phyloP scores from a whole-genome alignment of 1,140 invertebrate genomes.

The Eumeta japonica region DNA sequence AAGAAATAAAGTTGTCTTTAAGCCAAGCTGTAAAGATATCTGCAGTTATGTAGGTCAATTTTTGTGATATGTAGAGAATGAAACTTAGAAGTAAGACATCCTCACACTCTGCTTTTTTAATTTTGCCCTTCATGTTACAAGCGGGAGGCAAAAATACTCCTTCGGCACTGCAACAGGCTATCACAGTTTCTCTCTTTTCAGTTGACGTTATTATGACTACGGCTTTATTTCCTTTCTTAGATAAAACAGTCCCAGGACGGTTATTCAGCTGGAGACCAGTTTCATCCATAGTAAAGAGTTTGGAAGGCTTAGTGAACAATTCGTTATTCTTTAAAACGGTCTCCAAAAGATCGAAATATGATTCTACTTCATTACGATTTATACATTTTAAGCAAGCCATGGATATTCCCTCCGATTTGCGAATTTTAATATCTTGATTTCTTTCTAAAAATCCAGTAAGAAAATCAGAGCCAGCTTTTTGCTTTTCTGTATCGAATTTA shows the following conservation, averaged over 20 bases:
- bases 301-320: slow-evolving; percentile 18
- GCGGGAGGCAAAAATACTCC: too few relatives aligned
- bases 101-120: too few relatives aligned
- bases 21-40: slow-evolving; percentile 22
- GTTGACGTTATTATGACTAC: too few relatives aligned
- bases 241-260: slow-evolving; percentile 13
- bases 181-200: slow-evolving; percentile 22
- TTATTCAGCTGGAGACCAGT: slow-evolving; percentile 27
- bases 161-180: slow-evolving; percentile 19
- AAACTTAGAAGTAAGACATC: slow-evolving; percentile 23
- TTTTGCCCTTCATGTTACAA: slow-evolving; percentile 19
- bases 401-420: slow-evolving; percentile 23
- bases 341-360: too few relatives aligned
- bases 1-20: slow-evolving; percentile 5
- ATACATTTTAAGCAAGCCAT: slow-evolving; percentile 16
- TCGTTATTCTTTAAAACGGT: too few relatives aligned
- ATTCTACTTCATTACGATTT: slow-evolving; percentile 13
- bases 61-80: slow-evolving; percentile 18
- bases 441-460: slow-evolving; percentile 7
- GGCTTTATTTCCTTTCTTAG: slow-evolving; percentile 15
- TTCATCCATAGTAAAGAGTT: slow-evolving; percentile 24
- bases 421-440: slow-evolving; percentile 11
- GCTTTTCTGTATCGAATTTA: slow-evolving; percentile 13
- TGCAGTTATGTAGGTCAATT: slow-evolving; percentile 19
- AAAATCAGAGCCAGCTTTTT: slow-evolving; percentile 16